Base-by-base conservation (phyloP, 2,888 invertebrate species). In the Strigamia transsilvanica region DNA sequence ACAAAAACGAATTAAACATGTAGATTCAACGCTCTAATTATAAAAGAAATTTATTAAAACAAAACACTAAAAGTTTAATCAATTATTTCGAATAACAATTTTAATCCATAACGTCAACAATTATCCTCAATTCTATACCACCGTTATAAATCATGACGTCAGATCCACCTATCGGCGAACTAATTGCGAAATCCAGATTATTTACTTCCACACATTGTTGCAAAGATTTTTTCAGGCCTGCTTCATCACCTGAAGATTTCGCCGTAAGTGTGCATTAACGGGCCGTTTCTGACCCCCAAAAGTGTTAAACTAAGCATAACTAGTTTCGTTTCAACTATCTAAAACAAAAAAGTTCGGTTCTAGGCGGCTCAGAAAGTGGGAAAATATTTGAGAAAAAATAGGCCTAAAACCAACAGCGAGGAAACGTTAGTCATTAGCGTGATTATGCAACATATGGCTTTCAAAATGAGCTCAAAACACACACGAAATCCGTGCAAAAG, bases 141-240 rank as follows among this genome's bases (percentile, higher is more conserved):
- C 7, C 7, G 34, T 34, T 3, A 34, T 5, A 5, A 5, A 3
- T 34, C 34, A 34, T 34, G 34, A 34, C 34, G 34, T 34, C 34
- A 34, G 34, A 34, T 34, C 34, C 34, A 3, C 34, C 34, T 34
- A n/a, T 41, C 10, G 5, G 10, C 41, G 2, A 42, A 42, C 13
- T 42, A 73, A 73, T 10, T 73, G 73, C 7, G 32, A 73, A 73
- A 73, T 56, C 80, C 80, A 15, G 80, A 46, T 46, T 80, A 80
- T 38, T 79, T 80, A 80, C 80, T 80, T 80, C 80, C 80, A 80
- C 80, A 80, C 80, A 80, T 80, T 80, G 80, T 80, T 80, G 80
- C 80, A 80, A 80, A 46, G 80, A 80, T 46, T 42, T 80, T 42
- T 46, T 46, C 80, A 80, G 80, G 80, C 42, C 46, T 80, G 21